Base-by-base conservation (phyloP, 2,888 invertebrate genomes). In the Diplolepis rosae region DNA sequence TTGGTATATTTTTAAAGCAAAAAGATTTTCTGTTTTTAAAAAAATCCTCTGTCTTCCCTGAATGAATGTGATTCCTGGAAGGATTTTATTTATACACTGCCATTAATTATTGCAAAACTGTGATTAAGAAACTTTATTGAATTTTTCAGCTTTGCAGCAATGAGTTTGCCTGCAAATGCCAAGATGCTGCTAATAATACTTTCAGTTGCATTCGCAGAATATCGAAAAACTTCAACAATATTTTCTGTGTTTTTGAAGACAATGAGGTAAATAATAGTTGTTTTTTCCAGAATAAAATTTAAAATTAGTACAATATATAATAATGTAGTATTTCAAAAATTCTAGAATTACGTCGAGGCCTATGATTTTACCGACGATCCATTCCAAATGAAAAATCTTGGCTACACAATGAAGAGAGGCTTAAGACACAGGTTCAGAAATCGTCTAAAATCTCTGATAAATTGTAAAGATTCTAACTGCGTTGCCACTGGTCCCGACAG, bases 161-260 rank as follows among this genome's bases (percentile, higher is more conserved):
- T 3, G 90, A 92, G 9, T 92, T 92, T 75, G 92, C 92, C 54
- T 97, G 97, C 87, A 96, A 96, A 81, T 97, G 97, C 83, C 94
- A 96, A 85, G 97, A 97, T 87, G 89, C 93, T 0, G 91, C 88
- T 80, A 97, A 97, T 87, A 97, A 97, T 85, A 96, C 96, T 0
- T 97, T 93, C 83, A 90, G 90, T 0, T 97, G 97, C 83, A 83
- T 96, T n/a, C 89, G 96, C 32, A 91, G 93, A 79, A 87, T 96
- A 61, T 90, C 92, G 0, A 81, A 89, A 0, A 78, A 86, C 0
- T 84, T 90, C 39, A 90, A 93, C 81, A 90, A 91, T 77, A 91
- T 95, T 78, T 92, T 92, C 83, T 95, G 94, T 84, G 80, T 90
- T 65, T 94, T 94, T 80, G 87, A 89, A 22, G 93, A 94, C 76